Evolutionary conservation across 2,113 vertebrate genomes (phyloP), one percentile per base, ranked within the genome.

Genomic region (Thunnus maccoyii): DNA sequence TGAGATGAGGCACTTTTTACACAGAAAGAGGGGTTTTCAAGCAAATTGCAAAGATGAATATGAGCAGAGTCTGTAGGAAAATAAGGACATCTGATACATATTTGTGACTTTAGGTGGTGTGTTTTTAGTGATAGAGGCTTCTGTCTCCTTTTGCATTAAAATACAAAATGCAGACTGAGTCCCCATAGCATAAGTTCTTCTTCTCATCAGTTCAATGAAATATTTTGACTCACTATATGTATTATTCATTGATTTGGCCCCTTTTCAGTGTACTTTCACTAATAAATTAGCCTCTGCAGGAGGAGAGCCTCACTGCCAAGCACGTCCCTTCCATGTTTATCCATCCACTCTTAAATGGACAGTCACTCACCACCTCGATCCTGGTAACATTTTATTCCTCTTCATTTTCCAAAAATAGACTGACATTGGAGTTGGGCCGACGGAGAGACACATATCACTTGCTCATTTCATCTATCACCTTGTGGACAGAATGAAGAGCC

Each of bases 341-440:
- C 56, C 27, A n/a, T 54, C 16, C 22, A 36, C 66, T 66, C 64
- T 52, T 11, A 65, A 55, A 67, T 60, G 63, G 51, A 78, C 68
- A 44, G 71, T 73, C 55, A 50, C 41, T 76, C 50, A 57, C 30
- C 54, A 54, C 51, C 82, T 58, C 32, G 16, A 55, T 41, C 67
- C 78, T 50, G 60, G 50, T 62, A 60, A 80, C 64, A 65, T 78
- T 72, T 86, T 54, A 75, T 76, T 54, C 61, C 30, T 72, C 63
- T 83, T 66, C 54, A 60, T 58, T 61, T 78, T 70, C 88, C 57
- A 66, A 70, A 86, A 85, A 86, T 80, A 88, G 76, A 55, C 27
- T 13, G 11, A 20, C 0, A 32, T 44, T 82, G 76, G 75, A 81
- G 32, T 25, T 3, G 14, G 51, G 80, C 75, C 57, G 3, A 8